Evolutionary conservation across 2,113 vertebrate species (phyloP), one percentile per base, ranked within the genome.

Genomic region (Xiphias gladius): DNA sequence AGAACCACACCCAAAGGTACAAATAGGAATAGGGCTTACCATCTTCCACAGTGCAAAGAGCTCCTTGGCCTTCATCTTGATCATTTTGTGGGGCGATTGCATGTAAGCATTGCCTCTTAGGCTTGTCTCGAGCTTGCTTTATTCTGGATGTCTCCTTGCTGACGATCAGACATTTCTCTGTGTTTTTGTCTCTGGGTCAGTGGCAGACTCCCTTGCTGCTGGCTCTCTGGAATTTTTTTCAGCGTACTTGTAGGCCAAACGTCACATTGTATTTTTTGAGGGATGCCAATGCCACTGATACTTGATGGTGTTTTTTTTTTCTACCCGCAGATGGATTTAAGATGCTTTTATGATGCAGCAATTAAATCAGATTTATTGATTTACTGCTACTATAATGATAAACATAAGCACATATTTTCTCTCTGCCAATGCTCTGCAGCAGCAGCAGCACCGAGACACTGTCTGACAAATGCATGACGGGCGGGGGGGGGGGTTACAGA

Each of bases 381-480:
- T 4, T 35, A 35, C 32, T 35, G 32, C 32, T 35, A 4, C 32
- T 35, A 4, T 35, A 35, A 35, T 14, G 17, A 11, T 76, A 28
- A 74, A 78, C 68, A 75, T 73, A 81, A 73, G 63, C 28, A 16
- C 28, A 10, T 11, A 58, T 78, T 82, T 79, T 55, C 35, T 69
- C 20, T 76, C 32, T 84, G 62, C 78, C 88, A 74, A 75, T 63
- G 24, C 82, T 76, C n/a, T 73, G 57, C 82, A 61, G 28, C 71
- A 80, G n/a, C 58, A 57, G 43, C 73, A 77, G 78, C 70, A 72
- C 32, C 59, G 68, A 87, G 86, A 82, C 80, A 83, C 73, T 61
- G 86, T 74, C 82, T 86, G 58, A 90, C 89, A 91, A 84, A 80
- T 86, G 87, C 91, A 89, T 88, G 85, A 88, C 88, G 88, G 89